Evolutionary conservation across 2,113 vertebrate species (phyloP), one percentile per base, ranked within the genome.

Genomic region (Narcine bancroftii): DNA sequence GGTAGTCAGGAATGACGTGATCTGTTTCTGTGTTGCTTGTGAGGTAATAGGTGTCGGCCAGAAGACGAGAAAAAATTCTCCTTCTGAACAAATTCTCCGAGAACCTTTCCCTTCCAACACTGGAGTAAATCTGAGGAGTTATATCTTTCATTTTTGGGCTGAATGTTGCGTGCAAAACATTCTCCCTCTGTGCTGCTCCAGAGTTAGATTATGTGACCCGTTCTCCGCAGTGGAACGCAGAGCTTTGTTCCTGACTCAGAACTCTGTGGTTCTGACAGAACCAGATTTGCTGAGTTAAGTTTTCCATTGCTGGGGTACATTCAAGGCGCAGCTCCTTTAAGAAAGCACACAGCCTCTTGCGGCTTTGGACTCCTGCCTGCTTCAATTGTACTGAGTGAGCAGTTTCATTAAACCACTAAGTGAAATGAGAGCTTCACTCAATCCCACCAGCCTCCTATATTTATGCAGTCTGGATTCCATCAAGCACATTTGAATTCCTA

Each of bases 401-500:
- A 60, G 53, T 87, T 87, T 60, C 50, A 87, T 60, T 87, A 87
- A 87, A 87, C 81, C 81, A 60, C 81, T 19, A 36, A 85, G 50
- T 85, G 81, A 53, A 85, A 60, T 19, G 21, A 60, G 33, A 36
- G 53, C 81, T 21, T 17, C 33, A 0, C 81, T 60, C 81, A 87
- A 21, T 63, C 81, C 81, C n/a, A 63, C 36, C 53, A 87, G 81
- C 17, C 3, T 60, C 21, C n/a, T n/a, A 29, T 87, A 36, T 87
- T 39, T 39, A 60, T 60, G n/a, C 19, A 33, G 81, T 19, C 81
- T 36, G 53, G 53, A 63, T 87, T 87, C 81, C 81, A 87, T 87
- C 81, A 39, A 53, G 15, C 53, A n/a, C 15, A 19, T 60, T n/a
- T 36, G 56, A 60, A 87, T 63, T 87, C 81, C 81, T 36, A 24